These are phyloP conservation scores for Hylia prasina DNA, from an alignment of 2,113 vertebrate genomes.

Conservation along the genomic window DNA sequence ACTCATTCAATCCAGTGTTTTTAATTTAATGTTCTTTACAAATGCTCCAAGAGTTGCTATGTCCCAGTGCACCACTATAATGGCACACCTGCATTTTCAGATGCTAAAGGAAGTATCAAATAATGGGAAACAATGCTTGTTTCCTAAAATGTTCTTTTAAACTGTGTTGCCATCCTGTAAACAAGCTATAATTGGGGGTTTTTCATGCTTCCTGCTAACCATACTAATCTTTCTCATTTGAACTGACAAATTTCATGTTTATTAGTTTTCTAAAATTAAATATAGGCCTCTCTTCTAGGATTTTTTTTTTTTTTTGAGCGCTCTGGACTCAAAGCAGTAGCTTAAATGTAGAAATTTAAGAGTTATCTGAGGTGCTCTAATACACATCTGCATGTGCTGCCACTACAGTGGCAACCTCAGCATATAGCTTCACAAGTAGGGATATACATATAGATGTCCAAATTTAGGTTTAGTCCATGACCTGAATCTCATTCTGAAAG, in stretches of 20 bases:
- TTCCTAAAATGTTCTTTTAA: neutral
- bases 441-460: neutral
- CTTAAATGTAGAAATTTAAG: neutral
- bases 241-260: neutral
- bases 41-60: neutral
- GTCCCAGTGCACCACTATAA: neutral
- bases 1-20: neutral
- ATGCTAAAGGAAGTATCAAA: neutral
- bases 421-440: neutral
- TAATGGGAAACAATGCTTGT: neutral
- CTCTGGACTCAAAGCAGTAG: neutral
- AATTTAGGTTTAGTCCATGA: neutral
- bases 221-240: neutral
- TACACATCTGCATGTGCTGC: neutral
- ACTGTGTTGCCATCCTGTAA: neutral
- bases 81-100: neutral
- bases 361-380: neutral
- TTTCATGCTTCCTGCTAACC: neutral
- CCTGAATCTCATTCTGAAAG: neutral
- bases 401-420: neutral
- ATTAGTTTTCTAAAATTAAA: neutral
- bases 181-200: fast-evolving
- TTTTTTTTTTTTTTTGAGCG: neutral
- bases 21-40: neutral
- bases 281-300: neutral